A percentile compares a stretch with the other conserved stretches of the same genome.
phyloP scores from a whole-genome alignment of 2,797 vertebrate species.

The Thalassophryne amazonica region DNA sequence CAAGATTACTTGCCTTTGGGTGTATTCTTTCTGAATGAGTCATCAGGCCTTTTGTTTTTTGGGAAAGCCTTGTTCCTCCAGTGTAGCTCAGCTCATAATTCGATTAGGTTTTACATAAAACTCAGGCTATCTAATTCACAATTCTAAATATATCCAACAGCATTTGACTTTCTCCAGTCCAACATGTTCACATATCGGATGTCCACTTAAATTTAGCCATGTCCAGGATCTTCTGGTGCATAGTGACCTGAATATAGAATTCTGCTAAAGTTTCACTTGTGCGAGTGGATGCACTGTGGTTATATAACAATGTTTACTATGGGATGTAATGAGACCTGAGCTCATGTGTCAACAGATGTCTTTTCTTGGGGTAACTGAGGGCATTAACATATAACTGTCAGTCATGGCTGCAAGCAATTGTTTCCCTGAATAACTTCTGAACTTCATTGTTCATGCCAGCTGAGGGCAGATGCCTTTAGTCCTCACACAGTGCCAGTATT shows the following conservation, averaged over 20 bases:
- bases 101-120: too few species aligned
- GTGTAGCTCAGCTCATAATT: not conserved
- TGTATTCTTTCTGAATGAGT: not conserved
- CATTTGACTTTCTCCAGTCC: conserved; percentile 10
- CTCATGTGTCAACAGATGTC: conserved; percentile 18
- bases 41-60: not conserved
- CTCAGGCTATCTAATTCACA: too few species aligned
- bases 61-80: not conserved
- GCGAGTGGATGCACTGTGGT: conserved; percentile 6
- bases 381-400: conserved; percentile 24
- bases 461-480: not conserved
- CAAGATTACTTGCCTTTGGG: not conserved
- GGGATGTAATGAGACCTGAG: conserved; percentile 32
- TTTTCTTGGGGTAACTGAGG: conserved; percentile 8
- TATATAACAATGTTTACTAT: conserved; percentile 55
- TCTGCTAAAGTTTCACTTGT: conserved; percentile 35
- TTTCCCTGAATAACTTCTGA: conserved; percentile 31
- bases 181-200: conserved; percentile 30
- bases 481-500: not conserved
- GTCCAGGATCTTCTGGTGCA: not conserved
- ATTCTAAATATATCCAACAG: conserved; percentile 10
- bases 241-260: conserved; percentile 34
- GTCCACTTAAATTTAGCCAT: conserved; percentile 37
- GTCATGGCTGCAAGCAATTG: conserved; percentile 14
- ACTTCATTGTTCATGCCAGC: conserved; percentile 14